Base-by-base conservation (phyloP, 1,140 invertebrate species). In the Mylabris phalerata region DNA sequence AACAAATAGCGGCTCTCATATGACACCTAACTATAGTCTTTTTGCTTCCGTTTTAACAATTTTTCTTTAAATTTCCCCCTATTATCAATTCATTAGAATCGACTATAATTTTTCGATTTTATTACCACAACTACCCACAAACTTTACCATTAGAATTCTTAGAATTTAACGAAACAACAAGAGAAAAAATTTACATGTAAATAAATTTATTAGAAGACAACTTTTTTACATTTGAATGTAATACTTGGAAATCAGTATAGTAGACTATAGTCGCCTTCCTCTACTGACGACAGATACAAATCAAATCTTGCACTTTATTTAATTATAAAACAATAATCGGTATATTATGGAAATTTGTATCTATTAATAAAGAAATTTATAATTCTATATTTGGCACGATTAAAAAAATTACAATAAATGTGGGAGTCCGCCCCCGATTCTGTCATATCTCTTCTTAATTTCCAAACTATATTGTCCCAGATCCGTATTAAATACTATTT, bases 1-100 rank as follows among this genome's bases (percentile, higher is more conserved):
- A 25, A 50, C 49, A 19, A 41, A 50, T 41, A 50, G 3, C 49
- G 39, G 42, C 50, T 24, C 50, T 54, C 51, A 46, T 52, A 52
- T 52, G 45, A 45, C 51, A 32, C 32, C 32, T 32, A 32, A 32
- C 32, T 32, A 32, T 32, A 5, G 32, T 32, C 7, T 1, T 32
- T 32, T 32, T 32, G 32, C 32, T 32, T 32, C 32, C 32, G 32
- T 32, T 32, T 7, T 32, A 32, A 5, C 32, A 32, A 32, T 32
- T 32, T 32, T 32, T 32, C 19, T 19, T 19, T 19, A 19, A 19
- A 19, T 19, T 32, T 7, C 32, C 4, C 32, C 4, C 32, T 32
- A 7, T 32, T 7, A 32, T 19, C 32, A 32, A 5, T 32, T 32
- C 32, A 32, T 32, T 32, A 32, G 32, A 32, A 19, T 19, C 19